Evolutionary conservation across 1,140 invertebrate genomes (phyloP).

Genomic region (Choristoneura fumiferana): DNA sequence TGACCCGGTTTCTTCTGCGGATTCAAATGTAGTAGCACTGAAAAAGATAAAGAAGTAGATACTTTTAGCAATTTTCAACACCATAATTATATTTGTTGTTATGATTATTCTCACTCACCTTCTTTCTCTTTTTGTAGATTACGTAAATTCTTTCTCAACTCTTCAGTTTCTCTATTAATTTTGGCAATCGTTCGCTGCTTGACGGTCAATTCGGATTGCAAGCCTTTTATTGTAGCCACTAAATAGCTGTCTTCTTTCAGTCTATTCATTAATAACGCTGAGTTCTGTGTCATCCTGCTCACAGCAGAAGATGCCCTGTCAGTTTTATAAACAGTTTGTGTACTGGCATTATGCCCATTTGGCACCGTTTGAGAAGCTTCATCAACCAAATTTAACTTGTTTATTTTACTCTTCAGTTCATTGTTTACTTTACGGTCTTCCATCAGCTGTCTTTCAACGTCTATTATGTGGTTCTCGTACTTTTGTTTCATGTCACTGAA

Average conservation of each 20-base stretch:
- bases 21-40: conserved; percentile 73
- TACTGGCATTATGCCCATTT: conserved; percentile 36
- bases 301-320: conserved; percentile 63
- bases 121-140: conserved; percentile 87
- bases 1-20: conserved; percentile 69
- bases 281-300: conserved; percentile 76
- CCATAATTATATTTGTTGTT: background rate
- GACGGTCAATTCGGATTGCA: conserved; percentile 84
- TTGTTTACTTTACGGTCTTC: conserved; percentile 79
- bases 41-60: too few relatives aligned
- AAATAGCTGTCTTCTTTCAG: conserved; percentile 87
- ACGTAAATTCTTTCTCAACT: conserved; percentile 85
- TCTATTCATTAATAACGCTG: conserved; percentile 77
- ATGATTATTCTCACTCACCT: conserved; percentile 61
- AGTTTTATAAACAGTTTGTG: conserved; percentile 60
- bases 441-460: conserved; percentile 83
- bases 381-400: conserved; percentile 53
- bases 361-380: conserved; percentile 52
- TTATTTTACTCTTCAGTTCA: conserved; percentile 78
- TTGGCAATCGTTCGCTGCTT: conserved; percentile 86
- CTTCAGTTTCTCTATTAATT: conserved; percentile 85
- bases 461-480: conserved; percentile 85
- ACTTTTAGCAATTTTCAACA: background rate
- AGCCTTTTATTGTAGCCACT: conserved; percentile 86
- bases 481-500: conserved; percentile 87